Evolutionary conservation across 2,888 invertebrate genomes (phyloP).

Genomic region (Xestoiulus laeticollis): DNA sequence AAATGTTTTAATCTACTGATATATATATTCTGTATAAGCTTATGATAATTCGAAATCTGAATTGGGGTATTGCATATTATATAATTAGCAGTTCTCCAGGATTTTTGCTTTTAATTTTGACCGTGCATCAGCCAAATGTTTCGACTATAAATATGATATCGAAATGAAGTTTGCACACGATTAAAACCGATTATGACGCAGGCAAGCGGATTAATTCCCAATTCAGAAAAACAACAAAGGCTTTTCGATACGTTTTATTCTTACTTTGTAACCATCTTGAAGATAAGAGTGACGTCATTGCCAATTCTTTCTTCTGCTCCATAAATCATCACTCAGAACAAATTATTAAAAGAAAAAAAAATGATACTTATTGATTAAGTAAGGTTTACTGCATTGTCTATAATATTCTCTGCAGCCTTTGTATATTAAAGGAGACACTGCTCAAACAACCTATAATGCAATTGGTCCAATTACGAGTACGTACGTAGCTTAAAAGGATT

Average conservation of each 20-base stretch:
- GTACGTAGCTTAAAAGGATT: no score
- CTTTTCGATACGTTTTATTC: neutral
- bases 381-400: neutral
- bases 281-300: neutral
- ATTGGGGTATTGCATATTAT: no score
- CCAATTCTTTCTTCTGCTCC: neutral
- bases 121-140: neutral
- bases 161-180: neutral
- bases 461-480: no score
- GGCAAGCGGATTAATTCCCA: slow-evolving; percentile 17
- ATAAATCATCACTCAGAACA: neutral
- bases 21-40: no score
- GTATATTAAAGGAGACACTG: no score
- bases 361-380: neutral
- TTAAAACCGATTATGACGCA: slow-evolving; percentile 19
- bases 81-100: no score
- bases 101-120: neutral
- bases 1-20: no score
- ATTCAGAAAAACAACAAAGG: neutral
- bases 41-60: no score
- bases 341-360: neutral
- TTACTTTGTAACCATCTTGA: neutral
- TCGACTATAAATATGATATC: neutral
- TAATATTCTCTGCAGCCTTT: neutral
- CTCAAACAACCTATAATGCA: no score